Conservation (phyloP, 2,113 vertebrate genomes). For the Actenoides hombroni region DNA sequence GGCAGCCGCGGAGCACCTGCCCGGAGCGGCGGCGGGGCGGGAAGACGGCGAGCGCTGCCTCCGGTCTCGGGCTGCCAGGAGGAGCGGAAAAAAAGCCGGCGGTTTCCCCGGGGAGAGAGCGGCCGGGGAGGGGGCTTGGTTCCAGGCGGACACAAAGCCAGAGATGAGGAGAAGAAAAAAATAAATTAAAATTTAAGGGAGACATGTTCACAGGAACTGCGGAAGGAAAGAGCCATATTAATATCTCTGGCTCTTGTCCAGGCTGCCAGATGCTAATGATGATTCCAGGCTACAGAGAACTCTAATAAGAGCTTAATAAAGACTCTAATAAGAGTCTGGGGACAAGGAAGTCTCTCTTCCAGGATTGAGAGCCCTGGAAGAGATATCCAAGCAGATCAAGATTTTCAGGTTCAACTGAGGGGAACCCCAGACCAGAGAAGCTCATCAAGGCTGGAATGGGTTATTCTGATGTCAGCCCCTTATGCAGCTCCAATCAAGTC, state of each 20-base stretch:
- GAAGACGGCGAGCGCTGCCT: no score
- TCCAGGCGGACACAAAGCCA: no score
- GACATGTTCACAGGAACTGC: slow-evolving; percentile 27
- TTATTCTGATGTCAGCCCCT: no score
- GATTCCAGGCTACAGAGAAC: slow-evolving; percentile 43
- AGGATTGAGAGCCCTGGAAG: slow-evolving; percentile 27
- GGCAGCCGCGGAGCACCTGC: no score
- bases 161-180: no score
- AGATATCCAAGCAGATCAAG: slow-evolving; percentile 30
- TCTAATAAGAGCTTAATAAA: slow-evolving; percentile 48
- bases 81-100: no score
- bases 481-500: no score
- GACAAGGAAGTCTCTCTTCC: slow-evolving; percentile 30
- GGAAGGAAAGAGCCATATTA: slow-evolving; percentile 41
- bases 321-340: slow-evolving; percentile 41
- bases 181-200: neutral
- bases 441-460: neutral
- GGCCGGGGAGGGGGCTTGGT: no score
- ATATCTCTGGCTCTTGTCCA: slow-evolving; percentile 44
- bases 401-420: slow-evolving; percentile 1
- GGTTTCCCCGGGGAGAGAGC: no score
- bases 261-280: slow-evolving; percentile 50
- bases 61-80: no score
- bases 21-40: no score
- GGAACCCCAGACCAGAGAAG: slow-evolving; percentile 24